Conservation (phyloP, 2,888 invertebrate genomes). For the Marronus borbonicus region DNA sequence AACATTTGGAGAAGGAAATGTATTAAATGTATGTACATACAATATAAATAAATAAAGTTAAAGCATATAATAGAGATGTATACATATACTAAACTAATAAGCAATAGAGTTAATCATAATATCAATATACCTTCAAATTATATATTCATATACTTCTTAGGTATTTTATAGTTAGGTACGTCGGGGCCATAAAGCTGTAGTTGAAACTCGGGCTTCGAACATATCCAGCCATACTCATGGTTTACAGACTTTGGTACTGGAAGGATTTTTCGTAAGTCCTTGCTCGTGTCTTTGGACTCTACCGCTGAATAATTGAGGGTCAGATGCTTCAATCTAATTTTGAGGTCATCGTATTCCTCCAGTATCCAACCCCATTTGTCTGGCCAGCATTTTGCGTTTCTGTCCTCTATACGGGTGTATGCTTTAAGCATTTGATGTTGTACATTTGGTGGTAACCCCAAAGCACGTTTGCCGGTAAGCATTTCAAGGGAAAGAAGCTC, state of each 20-base stretch:
- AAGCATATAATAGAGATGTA: too few relatives aligned
- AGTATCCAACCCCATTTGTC: constrained; percentile 29
- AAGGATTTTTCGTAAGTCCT: constrained; percentile 5
- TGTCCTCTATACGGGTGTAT: background rate
- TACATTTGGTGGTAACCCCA: background rate
- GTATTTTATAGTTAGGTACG: constrained; percentile 6
- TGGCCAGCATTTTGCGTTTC: constrained; percentile 9
- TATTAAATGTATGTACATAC: background rate
- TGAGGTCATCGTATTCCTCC: constrained; percentile 15
- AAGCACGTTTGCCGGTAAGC: background rate
- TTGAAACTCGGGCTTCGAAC: constrained; percentile 25
- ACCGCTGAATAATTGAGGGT: background rate
- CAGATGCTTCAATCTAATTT: background rate
- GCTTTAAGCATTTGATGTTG: constrained; percentile 11
- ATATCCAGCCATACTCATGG: constrained; percentile 39
- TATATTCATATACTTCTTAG: constrained; percentile 1
- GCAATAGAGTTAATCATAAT: background rate
- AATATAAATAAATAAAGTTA: background rate
- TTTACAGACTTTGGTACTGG: constrained; percentile 24
- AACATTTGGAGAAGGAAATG: background rate
- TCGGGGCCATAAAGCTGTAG: constrained; percentile 20
- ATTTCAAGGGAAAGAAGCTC: background rate
- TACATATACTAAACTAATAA: background rate
- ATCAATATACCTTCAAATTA: too few relatives aligned
- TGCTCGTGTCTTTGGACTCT: background rate